Conservation (phyloP, 2,888 invertebrate genomes). For the Hirtodrosophila duncani region DNA sequence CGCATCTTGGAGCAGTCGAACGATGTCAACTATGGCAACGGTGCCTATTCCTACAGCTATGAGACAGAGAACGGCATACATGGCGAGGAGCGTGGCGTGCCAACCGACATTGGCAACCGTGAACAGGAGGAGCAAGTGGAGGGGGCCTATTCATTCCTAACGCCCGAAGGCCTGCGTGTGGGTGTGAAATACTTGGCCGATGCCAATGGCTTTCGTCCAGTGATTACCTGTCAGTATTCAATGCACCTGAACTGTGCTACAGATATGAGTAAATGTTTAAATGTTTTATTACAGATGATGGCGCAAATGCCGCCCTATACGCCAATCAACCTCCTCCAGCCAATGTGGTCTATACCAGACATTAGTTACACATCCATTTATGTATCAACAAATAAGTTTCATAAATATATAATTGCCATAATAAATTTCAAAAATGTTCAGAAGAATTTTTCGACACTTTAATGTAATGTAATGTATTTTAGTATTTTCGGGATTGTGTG, state of each 20-base stretch:
- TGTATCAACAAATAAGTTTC: neutral
- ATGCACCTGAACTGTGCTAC: neutral
- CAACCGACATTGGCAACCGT: constrained; percentile 41
- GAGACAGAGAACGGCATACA: constrained; percentile 76
- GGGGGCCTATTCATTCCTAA: constrained; percentile 72
- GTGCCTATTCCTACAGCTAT: constrained; percentile 64
- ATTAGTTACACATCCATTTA: constrained; percentile 14
- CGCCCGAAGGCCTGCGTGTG: constrained; percentile 74
- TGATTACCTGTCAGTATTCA: constrained; percentile 68
- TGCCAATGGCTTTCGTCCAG: constrained; percentile 72
- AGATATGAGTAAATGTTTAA: neutral
- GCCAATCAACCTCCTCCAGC: constrained; percentile 57
- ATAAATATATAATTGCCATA: constrained; percentile 5
- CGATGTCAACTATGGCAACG: constrained; percentile 50
- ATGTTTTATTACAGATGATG: constrained; percentile 55
- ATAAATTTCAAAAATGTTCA: neutral
- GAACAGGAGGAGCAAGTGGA: constrained; percentile 63
- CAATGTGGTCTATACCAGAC: constrained; percentile 53
- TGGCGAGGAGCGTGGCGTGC: constrained; percentile 65
- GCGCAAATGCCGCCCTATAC: constrained; percentile 57
- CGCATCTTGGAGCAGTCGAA: constrained; percentile 57
- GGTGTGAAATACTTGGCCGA: constrained; percentile 72
- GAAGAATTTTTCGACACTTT: neutral
- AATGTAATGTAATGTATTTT: no score
- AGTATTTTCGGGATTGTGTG: no score